Percentiles rank a stretch among this genome's conserved stretches.
Conservation (phyloP, 2,113 vertebrate species). For the Ophthalmotilapia sp. region DNA sequence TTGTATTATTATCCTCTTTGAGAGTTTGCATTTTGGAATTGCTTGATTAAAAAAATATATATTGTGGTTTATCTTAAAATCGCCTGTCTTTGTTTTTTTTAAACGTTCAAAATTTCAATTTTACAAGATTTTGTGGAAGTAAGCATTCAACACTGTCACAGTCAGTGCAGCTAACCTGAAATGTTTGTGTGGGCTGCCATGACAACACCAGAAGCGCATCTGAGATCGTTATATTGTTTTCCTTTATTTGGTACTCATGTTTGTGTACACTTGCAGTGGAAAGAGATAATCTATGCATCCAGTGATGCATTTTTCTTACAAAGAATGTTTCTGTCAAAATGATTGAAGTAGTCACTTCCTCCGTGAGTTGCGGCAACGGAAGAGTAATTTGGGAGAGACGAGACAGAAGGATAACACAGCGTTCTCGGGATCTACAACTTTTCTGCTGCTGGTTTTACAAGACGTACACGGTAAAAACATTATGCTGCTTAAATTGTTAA, state of each 20-base stretch:
- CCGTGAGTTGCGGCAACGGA: neutral
- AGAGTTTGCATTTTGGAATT: neutral
- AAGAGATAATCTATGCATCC: neutral
- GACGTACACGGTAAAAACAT: fast-evolving
- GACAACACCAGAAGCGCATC: neutral
- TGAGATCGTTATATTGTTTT: neutral
- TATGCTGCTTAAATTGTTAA: neutral
- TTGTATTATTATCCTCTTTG: neutral
- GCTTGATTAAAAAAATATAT: neutral
- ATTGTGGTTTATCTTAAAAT: neutral
- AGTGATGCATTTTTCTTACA: neutral
- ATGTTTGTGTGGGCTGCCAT: neutral
- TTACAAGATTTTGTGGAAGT: neutral
- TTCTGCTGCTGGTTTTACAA: neutral
- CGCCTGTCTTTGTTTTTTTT: neutral
- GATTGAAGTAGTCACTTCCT: neutral
- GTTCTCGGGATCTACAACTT: neutral
- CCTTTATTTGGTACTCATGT: neutral
- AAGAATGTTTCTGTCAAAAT: neutral
- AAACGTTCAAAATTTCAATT: fast-evolving
- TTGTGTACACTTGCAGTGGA: neutral
- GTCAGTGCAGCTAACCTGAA: neutral
- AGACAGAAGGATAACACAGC: neutral
- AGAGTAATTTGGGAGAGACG: neutral
- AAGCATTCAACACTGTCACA: neutral